phyloP scores from a whole-genome alignment of 2,797 vertebrate species.

The Poliocrania exsul region DNA sequence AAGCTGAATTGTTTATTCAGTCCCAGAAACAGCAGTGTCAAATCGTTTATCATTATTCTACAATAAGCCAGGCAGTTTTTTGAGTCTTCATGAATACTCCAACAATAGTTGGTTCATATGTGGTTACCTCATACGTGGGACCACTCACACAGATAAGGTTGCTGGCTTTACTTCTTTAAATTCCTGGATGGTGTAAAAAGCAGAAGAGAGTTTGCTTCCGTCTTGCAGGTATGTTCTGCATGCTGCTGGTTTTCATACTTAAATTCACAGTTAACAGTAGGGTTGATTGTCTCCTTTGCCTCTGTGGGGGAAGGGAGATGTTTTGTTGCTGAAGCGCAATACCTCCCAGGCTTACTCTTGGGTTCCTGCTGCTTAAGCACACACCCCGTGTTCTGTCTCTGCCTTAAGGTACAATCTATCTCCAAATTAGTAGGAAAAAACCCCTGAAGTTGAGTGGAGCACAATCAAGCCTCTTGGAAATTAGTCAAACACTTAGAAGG shows the following conservation, averaged over 20 bases:
- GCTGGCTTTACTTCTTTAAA: slow-evolving; percentile 11
- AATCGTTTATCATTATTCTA: background rate
- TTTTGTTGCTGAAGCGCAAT: slow-evolving; percentile 3
- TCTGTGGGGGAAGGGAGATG: slow-evolving; percentile 25
- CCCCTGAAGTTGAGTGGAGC: background rate
- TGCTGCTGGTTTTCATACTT: slow-evolving; percentile 16
- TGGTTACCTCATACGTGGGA: background rate
- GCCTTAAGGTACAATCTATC: slow-evolving; percentile 53
- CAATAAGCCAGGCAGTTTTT: background rate
- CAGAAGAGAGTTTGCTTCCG: background rate
- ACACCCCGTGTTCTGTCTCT: slow-evolving; percentile 16
- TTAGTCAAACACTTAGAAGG: slow-evolving; percentile 54
- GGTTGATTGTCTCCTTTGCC: slow-evolving; percentile 33
- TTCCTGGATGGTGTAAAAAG: slow-evolving; percentile 5
- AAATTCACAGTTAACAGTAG: background rate
- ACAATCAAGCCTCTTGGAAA: slow-evolving; percentile 57
- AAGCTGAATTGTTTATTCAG: slow-evolving; percentile 32
- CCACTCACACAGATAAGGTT: background rate
- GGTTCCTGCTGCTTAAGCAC: slow-evolving; percentile 38
- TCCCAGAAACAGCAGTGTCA: background rate
- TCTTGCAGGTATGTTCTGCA: background rate
- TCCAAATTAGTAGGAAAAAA: slow-evolving; percentile 29
- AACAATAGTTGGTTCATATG: background rate
- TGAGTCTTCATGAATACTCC: background rate
- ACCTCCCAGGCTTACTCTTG: slow-evolving; percentile 16